Evolutionary conservation across 2,113 vertebrate species (phyloP).

Genomic region (Chionodraco myersi): DNA sequence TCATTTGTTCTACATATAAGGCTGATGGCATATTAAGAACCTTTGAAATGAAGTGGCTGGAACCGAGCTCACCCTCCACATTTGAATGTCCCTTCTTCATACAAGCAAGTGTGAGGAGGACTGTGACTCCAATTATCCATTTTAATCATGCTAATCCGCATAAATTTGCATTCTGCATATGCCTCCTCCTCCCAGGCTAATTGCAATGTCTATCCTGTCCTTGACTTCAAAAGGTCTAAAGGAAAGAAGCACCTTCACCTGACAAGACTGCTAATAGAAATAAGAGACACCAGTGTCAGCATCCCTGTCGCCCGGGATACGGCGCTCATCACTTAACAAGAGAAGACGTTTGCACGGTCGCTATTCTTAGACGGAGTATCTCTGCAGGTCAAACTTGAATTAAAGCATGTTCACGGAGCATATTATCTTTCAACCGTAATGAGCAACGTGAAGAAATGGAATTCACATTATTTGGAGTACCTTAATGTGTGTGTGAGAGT

Average conservation of each 20-base stretch:
- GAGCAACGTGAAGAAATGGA: slow-evolving; percentile 41
- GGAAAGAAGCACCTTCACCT: slow-evolving; percentile 76
- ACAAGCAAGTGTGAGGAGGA: slow-evolving; percentile 23
- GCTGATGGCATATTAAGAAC: slow-evolving; percentile 57
- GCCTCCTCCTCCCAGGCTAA: slow-evolving; percentile 66
- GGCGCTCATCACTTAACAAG: slow-evolving; percentile 62
- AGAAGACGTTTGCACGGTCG: slow-evolving; percentile 8
- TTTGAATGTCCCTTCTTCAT: slow-evolving; percentile 50
- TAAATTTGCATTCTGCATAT: slow-evolving; percentile 75
- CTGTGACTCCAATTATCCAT: slow-evolving; percentile 63
- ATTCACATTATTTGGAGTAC: slow-evolving; percentile 49
- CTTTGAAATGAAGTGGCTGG: slow-evolving; percentile 54
- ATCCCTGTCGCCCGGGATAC: slow-evolving; percentile 55
- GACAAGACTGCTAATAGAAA: slow-evolving; percentile 74
- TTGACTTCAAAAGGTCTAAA: slow-evolving; percentile 76
- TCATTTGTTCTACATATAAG: slow-evolving; percentile 18
- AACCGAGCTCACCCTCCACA: slow-evolving; percentile 34
- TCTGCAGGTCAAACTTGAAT: slow-evolving; percentile 58
- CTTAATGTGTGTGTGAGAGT: slow-evolving; percentile 45
- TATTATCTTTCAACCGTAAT: slow-evolving; percentile 46
- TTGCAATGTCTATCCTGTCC: slow-evolving; percentile 73
- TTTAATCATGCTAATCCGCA: slow-evolving; percentile 73
- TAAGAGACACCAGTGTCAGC: slow-evolving; percentile 61
- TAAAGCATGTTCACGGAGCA: slow-evolving; percentile 51
- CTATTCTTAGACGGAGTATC: slow-evolving; percentile 43